phyloP scores from a whole-genome alignment of 1,140 invertebrate species.

The Telenomus remus region DNA sequence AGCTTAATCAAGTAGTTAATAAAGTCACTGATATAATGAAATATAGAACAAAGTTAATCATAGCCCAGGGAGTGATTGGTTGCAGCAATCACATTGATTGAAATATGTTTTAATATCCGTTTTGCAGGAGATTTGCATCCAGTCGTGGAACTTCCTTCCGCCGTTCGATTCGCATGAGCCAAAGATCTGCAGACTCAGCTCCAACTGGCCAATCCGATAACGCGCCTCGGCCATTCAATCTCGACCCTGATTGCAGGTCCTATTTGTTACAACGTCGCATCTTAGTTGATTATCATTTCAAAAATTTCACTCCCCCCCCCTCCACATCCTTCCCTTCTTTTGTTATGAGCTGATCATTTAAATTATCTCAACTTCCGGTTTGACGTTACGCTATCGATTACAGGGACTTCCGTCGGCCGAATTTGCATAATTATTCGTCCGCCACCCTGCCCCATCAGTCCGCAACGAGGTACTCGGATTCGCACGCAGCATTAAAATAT shows the following conservation, averaged over 20 bases:
- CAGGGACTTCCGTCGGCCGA: no score
- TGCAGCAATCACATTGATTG: conserved; percentile 55
- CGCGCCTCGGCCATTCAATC: conserved; percentile 78
- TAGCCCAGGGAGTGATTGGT: conserved; percentile 48
- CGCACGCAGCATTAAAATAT: no score
- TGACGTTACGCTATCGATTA: no score
- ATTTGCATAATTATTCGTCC: no score
- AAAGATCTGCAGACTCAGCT: conserved; percentile 81
- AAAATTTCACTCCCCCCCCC: neutral
- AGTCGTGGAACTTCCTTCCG: conserved; percentile 76
- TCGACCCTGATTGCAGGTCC: conserved; percentile 78
- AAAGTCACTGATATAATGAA: conserved; percentile 5
- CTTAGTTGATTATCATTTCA: conserved; percentile 36
- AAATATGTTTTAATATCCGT: conserved; percentile 56
- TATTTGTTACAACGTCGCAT: conserved; percentile 31
- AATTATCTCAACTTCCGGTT: no score
- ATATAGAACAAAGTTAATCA: conserved; percentile 37
- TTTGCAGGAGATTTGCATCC: conserved; percentile 67
- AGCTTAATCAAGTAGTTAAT: no score
- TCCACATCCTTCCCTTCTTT: no score
- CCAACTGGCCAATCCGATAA: conserved; percentile 74
- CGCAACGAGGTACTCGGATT: no score
- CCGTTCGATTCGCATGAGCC: conserved; percentile 81
- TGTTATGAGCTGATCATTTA: no score
- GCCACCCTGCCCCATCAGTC: no score